Conservation (phyloP, 2,888 invertebrate genomes). For the Leptothorax acervorum region DNA sequence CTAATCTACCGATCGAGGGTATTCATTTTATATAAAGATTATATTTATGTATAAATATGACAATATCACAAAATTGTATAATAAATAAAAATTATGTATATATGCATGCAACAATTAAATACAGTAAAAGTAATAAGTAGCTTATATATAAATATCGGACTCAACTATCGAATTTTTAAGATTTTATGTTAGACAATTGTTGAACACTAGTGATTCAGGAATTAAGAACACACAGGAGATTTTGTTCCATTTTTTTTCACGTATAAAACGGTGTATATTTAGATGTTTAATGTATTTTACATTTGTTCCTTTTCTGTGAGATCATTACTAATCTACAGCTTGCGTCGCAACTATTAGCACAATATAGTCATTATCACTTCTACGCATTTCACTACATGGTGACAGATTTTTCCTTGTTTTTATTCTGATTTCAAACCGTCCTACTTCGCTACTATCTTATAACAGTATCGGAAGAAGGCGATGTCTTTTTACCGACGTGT, state of each 20-base stretch:
- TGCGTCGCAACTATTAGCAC: constrained; percentile 24
- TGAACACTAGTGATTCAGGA: background rate
- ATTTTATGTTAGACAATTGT: background rate
- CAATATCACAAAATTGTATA: background rate
- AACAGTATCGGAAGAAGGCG: constrained; percentile 10
- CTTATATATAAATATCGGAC: background rate
- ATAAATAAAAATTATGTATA: background rate
- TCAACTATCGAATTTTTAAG: background rate
- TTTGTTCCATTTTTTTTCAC: background rate
- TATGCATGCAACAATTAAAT: background rate
- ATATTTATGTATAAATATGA: background rate
- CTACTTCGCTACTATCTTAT: background rate
- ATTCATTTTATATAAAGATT: background rate
- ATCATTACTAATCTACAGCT: constrained; percentile 43
- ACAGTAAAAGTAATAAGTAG: background rate
- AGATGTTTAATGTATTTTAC: constrained; percentile 24
- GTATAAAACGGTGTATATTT: constrained; percentile 47
- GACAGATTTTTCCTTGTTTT: background rate
- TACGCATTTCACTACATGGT: background rate
- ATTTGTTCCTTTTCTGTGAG: constrained; percentile 40
- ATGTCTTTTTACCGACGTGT: background rate
- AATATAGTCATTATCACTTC: constrained; percentile 16
- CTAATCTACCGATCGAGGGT: background rate
- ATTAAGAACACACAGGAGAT: background rate
- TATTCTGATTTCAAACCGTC: background rate